Conservation (phyloP, 2,888 invertebrate genomes). For the Clostera curtula region DNA sequence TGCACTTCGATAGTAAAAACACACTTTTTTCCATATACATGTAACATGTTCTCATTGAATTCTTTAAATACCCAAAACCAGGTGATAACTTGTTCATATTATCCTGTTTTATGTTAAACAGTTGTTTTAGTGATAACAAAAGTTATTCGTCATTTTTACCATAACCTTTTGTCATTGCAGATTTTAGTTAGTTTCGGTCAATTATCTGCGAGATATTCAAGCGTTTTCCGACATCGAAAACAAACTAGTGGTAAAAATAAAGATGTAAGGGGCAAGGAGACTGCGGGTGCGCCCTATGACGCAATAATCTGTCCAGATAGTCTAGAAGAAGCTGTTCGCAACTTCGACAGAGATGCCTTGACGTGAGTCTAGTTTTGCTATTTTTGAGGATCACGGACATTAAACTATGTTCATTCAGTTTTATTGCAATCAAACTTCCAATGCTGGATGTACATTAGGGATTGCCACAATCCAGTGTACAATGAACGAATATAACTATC, state of each 20-base stretch:
- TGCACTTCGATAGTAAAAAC: conserved; percentile 60
- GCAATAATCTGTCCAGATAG: conserved; percentile 57
- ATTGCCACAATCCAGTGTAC: too few species aligned
- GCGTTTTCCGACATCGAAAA: conserved; percentile 60
- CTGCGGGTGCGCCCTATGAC: conserved; percentile 33
- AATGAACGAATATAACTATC: too few species aligned
- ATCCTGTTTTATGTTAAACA: conserved; percentile 1
- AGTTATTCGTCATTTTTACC: conserved; percentile 44
- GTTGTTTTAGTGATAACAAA: conserved; percentile 11
- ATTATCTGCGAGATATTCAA: conserved; percentile 59
- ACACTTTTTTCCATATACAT: conserved; percentile 56
- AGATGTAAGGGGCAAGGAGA: conserved; percentile 50
- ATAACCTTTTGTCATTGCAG: conserved; percentile 64
- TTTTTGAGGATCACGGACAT: too few species aligned
- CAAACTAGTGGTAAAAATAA: conserved; percentile 44
- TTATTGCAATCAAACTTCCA: too few species aligned
- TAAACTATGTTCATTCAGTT: too few species aligned
- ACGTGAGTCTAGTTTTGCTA: conserved; percentile 17
- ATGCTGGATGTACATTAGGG: too few species aligned
- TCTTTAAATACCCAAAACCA: conserved; percentile 71
- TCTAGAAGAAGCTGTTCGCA: conserved; percentile 50
- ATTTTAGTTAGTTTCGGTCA: conserved; percentile 71
- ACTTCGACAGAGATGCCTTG: conserved; percentile 62
- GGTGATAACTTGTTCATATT: conserved; percentile 30
- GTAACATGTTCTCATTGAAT: conserved; percentile 75